Evolutionary conservation across 1,140 invertebrate genomes (phyloP).

Genomic region (Cepaea nemoralis): DNA sequence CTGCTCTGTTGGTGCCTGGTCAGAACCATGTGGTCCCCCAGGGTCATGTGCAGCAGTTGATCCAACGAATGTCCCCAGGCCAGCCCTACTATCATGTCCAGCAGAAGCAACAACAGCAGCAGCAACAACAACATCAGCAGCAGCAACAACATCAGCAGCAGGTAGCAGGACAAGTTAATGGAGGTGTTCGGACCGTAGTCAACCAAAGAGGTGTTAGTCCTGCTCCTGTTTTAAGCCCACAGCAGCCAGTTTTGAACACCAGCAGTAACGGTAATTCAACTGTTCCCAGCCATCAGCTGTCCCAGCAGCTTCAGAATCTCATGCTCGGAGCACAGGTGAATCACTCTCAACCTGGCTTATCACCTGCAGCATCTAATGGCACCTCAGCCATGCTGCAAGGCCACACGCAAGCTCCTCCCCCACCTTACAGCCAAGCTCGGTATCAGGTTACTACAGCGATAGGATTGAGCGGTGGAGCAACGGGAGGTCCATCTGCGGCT

Average conservation of each 20-base stretch:
- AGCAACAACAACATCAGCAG: constrained; percentile 50
- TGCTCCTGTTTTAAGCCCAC: background rate
- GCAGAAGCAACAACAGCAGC: constrained; percentile 45
- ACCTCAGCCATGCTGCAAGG: constrained; percentile 44
- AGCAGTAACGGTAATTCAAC: constrained; percentile 52
- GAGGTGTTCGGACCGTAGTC: constrained; percentile 43
- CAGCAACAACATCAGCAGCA: constrained; percentile 42
- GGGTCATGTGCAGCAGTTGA: constrained; percentile 83
- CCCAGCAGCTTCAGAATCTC: constrained; percentile 31
- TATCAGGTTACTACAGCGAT: background rate
- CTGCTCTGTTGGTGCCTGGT: background rate
- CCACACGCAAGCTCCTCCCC: constrained; percentile 44
- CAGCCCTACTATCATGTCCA: constrained; percentile 43
- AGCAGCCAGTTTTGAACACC: constrained; percentile 52
- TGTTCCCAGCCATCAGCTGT: constrained; percentile 32
- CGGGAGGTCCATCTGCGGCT: constrained; percentile 35
- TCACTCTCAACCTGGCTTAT: background rate
- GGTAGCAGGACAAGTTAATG: constrained; percentile 46
- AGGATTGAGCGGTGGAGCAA: constrained; percentile 8
- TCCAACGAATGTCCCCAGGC: constrained; percentile 83
- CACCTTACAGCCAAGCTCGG: constrained; percentile 69
- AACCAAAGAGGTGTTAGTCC: constrained; percentile 82
- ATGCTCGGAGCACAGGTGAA: background rate
- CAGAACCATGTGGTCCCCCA: constrained; percentile 58
- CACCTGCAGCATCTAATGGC: background rate